Evolutionary conservation across 2,888 invertebrate genomes (phyloP).

Genomic region (Neoaliturus tenellus): DNA sequence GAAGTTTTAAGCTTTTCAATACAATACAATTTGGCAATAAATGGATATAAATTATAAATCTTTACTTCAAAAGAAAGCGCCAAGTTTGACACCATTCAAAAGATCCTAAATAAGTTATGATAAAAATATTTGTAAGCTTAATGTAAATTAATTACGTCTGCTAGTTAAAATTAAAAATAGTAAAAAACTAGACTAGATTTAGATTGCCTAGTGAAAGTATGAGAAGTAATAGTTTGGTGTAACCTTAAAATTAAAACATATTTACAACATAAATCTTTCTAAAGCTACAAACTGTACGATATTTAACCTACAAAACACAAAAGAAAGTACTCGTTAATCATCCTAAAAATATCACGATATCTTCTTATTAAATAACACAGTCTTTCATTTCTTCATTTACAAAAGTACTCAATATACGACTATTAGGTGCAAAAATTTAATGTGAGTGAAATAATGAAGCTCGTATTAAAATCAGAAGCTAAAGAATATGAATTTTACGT

Average conservation of each 20-base stretch:
- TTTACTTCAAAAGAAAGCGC: neutral
- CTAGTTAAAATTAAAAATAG: conserved; percentile 15
- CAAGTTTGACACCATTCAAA: neutral
- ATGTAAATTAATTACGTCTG: conserved; percentile 3
- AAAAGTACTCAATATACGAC: conserved; percentile 18
- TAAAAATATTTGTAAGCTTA: neutral
- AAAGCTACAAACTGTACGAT: conserved; percentile 4
- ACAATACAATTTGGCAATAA: neutral
- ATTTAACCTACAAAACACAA: conserved; percentile 8
- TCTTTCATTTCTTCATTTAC: conserved; percentile 53
- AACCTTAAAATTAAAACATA: conserved; percentile 32
- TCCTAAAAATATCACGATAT: conserved; percentile 52
- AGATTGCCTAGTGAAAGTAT: conserved; percentile 40
- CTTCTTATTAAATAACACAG: conserved; percentile 53
- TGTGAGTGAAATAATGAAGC: neutral
- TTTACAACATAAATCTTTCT: conserved; percentile 30
- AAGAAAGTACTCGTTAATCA: conserved; percentile 30
- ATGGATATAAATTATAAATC: neutral
- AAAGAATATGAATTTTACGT: neutral
- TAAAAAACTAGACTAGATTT: conserved; percentile 52
- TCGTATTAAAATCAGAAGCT: conserved; percentile 1
- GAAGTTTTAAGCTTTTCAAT: neutral
- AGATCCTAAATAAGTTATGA: neutral
- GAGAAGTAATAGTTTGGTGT: conserved; percentile 35
- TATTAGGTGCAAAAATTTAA: neutral